Conservation (phyloP, 2,113 vertebrate genomes). For the Xiphorhynchus elegans region DNA sequence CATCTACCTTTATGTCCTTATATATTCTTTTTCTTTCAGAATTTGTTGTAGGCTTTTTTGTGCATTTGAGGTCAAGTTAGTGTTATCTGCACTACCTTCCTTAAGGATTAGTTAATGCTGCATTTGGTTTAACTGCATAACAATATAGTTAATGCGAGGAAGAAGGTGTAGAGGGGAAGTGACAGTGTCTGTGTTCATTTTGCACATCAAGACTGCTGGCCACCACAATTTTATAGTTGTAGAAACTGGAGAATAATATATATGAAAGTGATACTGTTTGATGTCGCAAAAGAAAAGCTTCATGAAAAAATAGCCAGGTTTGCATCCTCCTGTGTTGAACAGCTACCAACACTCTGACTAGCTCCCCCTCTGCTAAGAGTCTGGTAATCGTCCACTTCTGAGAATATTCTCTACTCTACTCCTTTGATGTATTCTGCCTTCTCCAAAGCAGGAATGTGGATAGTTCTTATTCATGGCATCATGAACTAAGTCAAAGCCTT, state of each 20-base stretch:
- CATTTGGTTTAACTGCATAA: neutral
- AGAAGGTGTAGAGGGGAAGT: neutral
- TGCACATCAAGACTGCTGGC: neutral
- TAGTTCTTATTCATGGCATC: constrained; percentile 1
- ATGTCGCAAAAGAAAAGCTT: neutral
- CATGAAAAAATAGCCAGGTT: neutral
- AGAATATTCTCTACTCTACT: neutral
- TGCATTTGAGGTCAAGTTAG: neutral
- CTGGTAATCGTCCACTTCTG: neutral
- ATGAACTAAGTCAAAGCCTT: neutral
- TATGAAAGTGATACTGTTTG: neutral
- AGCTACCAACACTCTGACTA: neutral
- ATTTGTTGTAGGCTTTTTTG: neutral
- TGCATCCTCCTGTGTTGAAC: neutral
- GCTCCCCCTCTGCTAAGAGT: neutral
- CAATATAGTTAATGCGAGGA: neutral
- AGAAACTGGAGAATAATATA: neutral
- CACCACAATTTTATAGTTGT: neutral
- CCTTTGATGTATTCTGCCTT: neutral
- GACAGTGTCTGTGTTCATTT: neutral
- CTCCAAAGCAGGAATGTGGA: neutral
- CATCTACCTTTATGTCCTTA: neutral
- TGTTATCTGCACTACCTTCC: neutral
- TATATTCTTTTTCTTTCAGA: neutral
- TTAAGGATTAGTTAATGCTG: neutral